Evolutionary conservation across 2,888 invertebrate genomes (phyloP), one percentile per base, ranked within the genome.

Genomic region (Gymnoscelis rufifasciata): DNA sequence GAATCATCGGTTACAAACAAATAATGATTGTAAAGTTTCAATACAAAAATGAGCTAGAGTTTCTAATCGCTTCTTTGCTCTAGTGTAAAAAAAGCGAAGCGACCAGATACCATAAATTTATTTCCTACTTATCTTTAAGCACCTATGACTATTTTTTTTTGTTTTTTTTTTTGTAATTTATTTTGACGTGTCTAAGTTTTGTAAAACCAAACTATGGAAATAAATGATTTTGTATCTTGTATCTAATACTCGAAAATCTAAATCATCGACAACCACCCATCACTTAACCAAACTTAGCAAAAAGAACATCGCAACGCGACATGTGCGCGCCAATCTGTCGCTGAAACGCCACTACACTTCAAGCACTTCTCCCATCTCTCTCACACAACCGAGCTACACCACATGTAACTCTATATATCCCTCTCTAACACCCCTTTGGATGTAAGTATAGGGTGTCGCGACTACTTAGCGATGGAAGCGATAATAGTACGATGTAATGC

Each of bases 321-420:
- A 88, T 88, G 87, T 88, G 87, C 80, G 79, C 81, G 78, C 72
- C 87, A 88, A 88, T 88, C 87, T 87, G 87, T 87, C 87, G 86
- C 72, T 76, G 74, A 74, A 74, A 76, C 75, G 73, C 74, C 74
- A 76, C 71, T 76, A 68, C 74, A 71, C 70, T 68, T 60, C 70
- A 69, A 66, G 60, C 71, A 68, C 63, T 58, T 62, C 52, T 19
- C 5, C 52, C 47, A 0, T 78, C 78, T 51, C 72, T 15, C 30
- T 75, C 71, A 33, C 47, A 50, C 8, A 8, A 1, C 10, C 7
- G 19, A 33, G 2, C 15, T 13, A 3, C n/a, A 3, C 1, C 5
- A 5, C 6, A 43, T 64, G 59, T 38, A 8, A 19, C 2, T 2
- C 19, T 5, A 19, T 7, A 52, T 50, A 4, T 71, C 72, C 51